phyloP scores from a whole-genome alignment of 2,888 invertebrate genomes.

The Eremobia ochroleuca region DNA sequence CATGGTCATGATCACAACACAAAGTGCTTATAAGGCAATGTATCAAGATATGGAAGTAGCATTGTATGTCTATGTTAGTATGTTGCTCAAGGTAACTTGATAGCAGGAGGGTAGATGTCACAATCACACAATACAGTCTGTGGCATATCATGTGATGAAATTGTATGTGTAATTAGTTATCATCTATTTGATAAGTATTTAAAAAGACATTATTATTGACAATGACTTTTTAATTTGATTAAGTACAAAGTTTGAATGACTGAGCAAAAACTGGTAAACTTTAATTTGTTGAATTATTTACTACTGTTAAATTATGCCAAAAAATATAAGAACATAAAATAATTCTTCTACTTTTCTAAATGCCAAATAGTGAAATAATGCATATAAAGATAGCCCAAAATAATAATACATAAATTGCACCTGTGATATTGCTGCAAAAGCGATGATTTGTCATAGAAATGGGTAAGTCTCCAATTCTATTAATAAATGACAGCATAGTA shows the following conservation, averaged over 20 bases:
- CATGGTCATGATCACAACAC: conserved; percentile 61
- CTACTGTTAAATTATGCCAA: not conserved
- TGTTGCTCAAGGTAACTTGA: conserved; percentile 69
- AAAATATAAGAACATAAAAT: not conserved
- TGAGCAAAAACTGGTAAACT: conserved; percentile 10
- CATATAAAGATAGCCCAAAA: conserved; percentile 20
- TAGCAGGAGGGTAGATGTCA: conserved; percentile 36
- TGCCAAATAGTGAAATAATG: not conserved
- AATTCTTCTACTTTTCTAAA: not conserved
- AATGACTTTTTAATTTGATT: conserved; percentile 38
- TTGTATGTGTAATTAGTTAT: conserved; percentile 22
- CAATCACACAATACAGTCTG: conserved; percentile 27
- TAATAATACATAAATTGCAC: conserved; percentile 9
- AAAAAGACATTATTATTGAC: not conserved
- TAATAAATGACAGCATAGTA: conserved; percentile 52
- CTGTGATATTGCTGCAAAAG: conserved; percentile 40
- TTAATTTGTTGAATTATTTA: not conserved
- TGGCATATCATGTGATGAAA: conserved; percentile 37
- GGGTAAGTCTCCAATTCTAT: conserved; percentile 58
- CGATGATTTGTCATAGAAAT: conserved; percentile 37
- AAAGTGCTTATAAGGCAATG: conserved; percentile 66
- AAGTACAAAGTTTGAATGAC: conserved; percentile 21
- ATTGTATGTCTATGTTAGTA: conserved; percentile 74
- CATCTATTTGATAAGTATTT: conserved; percentile 32
- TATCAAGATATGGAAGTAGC: conserved; percentile 71